Evolutionary conservation across 2,113 vertebrate genomes (phyloP).

Genomic region (Rhynchomys soricoides): DNA sequence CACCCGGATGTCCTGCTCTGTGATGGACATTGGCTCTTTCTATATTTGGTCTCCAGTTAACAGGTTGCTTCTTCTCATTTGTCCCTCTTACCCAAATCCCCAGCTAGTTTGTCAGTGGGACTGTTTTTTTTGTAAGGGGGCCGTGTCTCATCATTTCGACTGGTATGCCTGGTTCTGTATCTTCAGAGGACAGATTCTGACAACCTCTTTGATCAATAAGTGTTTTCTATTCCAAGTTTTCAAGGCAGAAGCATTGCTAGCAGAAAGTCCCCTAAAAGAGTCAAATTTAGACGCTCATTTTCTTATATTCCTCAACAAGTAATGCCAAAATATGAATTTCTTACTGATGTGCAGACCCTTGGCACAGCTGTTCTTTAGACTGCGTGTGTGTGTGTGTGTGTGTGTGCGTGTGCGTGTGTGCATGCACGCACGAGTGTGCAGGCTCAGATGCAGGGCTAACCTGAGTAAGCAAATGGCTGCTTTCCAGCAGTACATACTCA

Average conservation of each 20-base stretch:
- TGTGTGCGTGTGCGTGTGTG: too few species aligned
- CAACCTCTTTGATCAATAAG: not conserved
- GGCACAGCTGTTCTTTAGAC: not conserved
- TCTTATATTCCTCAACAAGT: not conserved
- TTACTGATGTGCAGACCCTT: too few species aligned
- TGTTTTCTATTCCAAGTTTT: not conserved
- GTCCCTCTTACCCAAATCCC: not conserved
- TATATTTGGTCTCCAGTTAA: not conserved
- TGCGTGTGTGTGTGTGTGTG: too few species aligned
- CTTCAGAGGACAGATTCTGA: not conserved
- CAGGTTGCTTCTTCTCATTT: not conserved
- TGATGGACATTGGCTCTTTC: not conserved
- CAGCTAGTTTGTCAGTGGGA: not conserved
- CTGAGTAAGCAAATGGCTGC: not conserved
- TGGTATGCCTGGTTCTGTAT: not conserved
- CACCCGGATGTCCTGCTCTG: not conserved
- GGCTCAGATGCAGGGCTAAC: not conserved
- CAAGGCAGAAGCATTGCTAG: not conserved
- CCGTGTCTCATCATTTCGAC: not conserved
- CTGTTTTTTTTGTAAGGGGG: not conserved
- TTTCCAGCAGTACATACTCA: not conserved
- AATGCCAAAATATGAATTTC: not conserved
- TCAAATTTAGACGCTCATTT: not conserved
- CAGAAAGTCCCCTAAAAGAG: not conserved
- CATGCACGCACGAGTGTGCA: too few species aligned